Evolutionary conservation across 2,113 vertebrate genomes (phyloP).

Genomic region (Ornithorhynchus anatinus): DNA sequence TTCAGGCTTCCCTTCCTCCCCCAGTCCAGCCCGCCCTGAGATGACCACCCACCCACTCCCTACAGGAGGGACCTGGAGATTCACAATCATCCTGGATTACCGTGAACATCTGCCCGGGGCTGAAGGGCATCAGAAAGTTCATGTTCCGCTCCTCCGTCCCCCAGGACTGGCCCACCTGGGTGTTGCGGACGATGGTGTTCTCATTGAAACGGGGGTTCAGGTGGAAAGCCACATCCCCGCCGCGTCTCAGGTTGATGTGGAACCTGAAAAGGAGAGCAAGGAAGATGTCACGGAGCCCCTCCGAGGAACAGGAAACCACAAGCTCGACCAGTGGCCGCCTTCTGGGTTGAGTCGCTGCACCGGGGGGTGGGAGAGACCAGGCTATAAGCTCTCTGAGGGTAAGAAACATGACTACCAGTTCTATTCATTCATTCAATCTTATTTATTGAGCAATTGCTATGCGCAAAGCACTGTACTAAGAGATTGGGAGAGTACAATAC

Average conservation of each 20-base stretch:
- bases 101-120: constrained; percentile 63
- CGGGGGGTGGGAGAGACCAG: no score
- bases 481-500: no score
- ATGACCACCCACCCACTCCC: neutral
- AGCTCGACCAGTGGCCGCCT: no score
- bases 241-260: constrained; percentile 63
- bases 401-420: no score
- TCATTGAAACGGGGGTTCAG: constrained; percentile 74
- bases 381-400: no score
- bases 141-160: constrained; percentile 62
- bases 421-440: no score
- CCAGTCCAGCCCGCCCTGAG: no score
- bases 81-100: constrained; percentile 54
- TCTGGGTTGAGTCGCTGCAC: no score
- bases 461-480: no score
- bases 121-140: constrained; percentile 61
- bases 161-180: constrained; percentile 44
- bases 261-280: constrained; percentile 55
- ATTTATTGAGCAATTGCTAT: no score
- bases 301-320: no score
- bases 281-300: neutral
- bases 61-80: no score
- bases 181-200: constrained; percentile 69
- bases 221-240: constrained; percentile 68
- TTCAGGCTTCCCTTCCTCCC: neutral